These are phyloP conservation scores for Cirrhinus molitorella DNA, from an alignment of 2,797 vertebrate genomes.

Conservation along the genomic window DNA sequence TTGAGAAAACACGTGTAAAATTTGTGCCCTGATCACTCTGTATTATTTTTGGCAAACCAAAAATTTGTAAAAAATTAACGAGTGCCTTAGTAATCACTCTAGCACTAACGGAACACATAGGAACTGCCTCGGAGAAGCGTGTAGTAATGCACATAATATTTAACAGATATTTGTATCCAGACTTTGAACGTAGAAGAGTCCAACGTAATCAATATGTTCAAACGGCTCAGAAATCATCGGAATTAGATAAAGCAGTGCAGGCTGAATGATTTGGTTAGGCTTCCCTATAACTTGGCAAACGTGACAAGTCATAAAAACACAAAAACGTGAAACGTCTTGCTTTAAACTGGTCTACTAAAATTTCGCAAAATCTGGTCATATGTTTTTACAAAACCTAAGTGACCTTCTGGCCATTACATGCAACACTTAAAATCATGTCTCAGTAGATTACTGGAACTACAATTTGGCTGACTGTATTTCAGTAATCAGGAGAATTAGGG, in stretches of 20 bases:
- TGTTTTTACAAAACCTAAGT: background rate
- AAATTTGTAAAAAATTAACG: background rate
- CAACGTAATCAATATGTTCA: slow-evolving; percentile 15
- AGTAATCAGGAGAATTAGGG: background rate
- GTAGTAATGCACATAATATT: slow-evolving; percentile 27
- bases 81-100: background rate
- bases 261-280: background rate
- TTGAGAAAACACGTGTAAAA: background rate
- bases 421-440: background rate
- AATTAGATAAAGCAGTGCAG: background rate
- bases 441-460: slow-evolving; percentile 17
- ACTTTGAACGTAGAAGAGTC: background rate
- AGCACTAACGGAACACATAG: background rate
- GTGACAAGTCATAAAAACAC: slow-evolving; percentile 6
- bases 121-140: slow-evolving; percentile 13
- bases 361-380: background rate
- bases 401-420: background rate
- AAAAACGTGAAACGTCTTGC: background rate
- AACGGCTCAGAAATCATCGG: background rate
- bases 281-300: slow-evolving; percentile 15
- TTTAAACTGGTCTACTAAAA: background rate
- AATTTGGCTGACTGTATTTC: background rate
- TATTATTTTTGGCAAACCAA: slow-evolving; percentile 14
- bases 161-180: slow-evolving; percentile 21
- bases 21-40: slow-evolving; percentile 22